Conservation (phyloP, 2,797 vertebrate genomes). For the Enteromius afrohamiltoni region DNA sequence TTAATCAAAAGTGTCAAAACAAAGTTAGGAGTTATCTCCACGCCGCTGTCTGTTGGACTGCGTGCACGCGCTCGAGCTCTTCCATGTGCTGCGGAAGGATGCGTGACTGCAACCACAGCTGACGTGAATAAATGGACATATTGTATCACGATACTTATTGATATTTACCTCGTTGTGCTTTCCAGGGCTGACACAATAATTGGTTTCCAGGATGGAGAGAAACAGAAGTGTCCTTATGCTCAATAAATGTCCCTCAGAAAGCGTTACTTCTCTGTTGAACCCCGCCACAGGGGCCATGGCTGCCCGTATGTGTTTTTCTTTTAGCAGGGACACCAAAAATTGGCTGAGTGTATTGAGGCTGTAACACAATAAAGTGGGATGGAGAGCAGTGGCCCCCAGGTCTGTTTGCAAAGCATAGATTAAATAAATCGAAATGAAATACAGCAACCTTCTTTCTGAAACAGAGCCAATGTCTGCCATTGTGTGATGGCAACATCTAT, state of each 20-base stretch:
- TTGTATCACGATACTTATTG: constrained; percentile 1
- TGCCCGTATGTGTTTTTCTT: constrained; percentile 10
- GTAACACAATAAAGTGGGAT: constrained; percentile 42
- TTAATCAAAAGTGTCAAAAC: constrained; percentile 91
- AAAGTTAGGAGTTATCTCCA: constrained; percentile 87
- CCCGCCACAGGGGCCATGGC: constrained; percentile 18
- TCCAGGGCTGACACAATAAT: constrained; percentile 10
- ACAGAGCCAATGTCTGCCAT: constrained; percentile 9
- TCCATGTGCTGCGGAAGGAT: constrained; percentile 33
- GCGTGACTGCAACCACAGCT: not conserved
- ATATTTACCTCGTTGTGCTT: constrained; percentile 5
- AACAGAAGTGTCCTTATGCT: constrained; percentile 35
- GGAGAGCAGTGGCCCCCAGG: constrained; percentile 20
- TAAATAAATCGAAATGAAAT: constrained; percentile 40
- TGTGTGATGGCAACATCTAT: constrained; percentile 13
- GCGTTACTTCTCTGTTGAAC: constrained; percentile 25
- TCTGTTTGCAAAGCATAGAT: constrained; percentile 19
- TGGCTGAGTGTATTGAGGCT: constrained; percentile 43
- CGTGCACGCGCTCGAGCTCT: constrained; percentile 38
- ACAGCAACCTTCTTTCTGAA: constrained; percentile 20
- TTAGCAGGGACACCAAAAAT: constrained; percentile 26
- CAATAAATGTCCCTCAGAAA: constrained; percentile 48
- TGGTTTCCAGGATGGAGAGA: constrained; percentile 23
- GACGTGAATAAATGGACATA: constrained; percentile 3
- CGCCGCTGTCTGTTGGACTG: constrained; percentile 55